phyloP scores from a whole-genome alignment of 2,888 invertebrate genomes.

The Parasteatoda lunata region DNA sequence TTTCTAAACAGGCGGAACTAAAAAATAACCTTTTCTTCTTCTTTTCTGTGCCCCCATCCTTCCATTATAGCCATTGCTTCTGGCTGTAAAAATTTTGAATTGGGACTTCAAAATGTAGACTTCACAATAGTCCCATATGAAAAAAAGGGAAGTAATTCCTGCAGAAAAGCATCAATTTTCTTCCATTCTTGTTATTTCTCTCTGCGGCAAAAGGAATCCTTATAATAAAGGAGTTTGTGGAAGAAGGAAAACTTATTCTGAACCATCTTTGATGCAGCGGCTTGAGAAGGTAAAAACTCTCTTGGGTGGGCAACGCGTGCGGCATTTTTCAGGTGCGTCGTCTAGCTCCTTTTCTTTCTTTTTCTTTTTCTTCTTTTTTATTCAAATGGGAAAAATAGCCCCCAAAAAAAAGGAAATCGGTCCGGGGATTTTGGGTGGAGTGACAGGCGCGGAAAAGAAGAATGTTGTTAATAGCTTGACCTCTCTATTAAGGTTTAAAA shows the following conservation, averaged over 20 bases:
- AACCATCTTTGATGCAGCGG: slow-evolving; percentile 37
- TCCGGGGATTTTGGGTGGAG: neutral
- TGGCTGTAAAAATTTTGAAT: neutral
- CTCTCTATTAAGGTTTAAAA: slow-evolving; percentile 51
- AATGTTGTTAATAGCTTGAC: slow-evolving; percentile 61
- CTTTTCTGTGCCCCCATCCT: slow-evolving; percentile 3
- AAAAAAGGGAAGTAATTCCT: slow-evolving; percentile 7
- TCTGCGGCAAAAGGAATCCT: slow-evolving; percentile 35
- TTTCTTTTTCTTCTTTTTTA: slow-evolving; percentile 18
- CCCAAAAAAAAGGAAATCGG: slow-evolving; percentile 18
- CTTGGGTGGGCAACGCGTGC: slow-evolving; percentile 64
- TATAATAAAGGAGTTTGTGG: slow-evolving; percentile 42
- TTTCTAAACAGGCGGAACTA: neutral
- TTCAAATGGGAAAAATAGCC: slow-evolving; percentile 14
- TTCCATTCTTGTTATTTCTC: slow-evolving; percentile 3
- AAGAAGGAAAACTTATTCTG: slow-evolving; percentile 8
- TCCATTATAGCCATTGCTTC: slow-evolving; percentile 13
- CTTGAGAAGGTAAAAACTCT: neutral
- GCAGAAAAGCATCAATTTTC: slow-evolving; percentile 27
- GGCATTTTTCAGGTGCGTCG: slow-evolving; percentile 44
- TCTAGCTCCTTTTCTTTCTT: slow-evolving; percentile 22
- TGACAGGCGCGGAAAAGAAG: slow-evolving; percentile 18
- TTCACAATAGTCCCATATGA: slow-evolving; percentile 35
- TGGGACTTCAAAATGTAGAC: slow-evolving; percentile 10
- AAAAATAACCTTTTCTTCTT: neutral